A percentile compares a stretch with the other conserved stretches of the same genome.
Conservation (phyloP, 2,888 invertebrate genomes). For the Ecliptopera silaceata region DNA sequence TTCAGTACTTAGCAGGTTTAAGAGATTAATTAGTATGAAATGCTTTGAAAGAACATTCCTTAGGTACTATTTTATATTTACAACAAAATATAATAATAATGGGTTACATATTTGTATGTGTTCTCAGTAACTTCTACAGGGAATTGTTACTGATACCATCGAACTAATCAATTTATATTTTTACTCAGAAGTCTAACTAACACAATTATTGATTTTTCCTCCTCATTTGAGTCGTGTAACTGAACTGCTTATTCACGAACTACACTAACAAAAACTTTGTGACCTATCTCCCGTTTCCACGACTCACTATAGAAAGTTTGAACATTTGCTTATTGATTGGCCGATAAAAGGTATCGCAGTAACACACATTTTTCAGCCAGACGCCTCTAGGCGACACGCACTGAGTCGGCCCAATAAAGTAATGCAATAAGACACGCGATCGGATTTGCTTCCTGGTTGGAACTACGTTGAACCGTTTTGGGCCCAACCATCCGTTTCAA, state of each 20-base stretch:
- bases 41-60: too few species aligned
- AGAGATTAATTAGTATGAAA: too few species aligned
- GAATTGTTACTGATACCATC: neutral
- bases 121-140: neutral
- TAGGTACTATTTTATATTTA: too few species aligned
- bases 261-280: neutral
- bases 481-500: constrained; percentile 54
- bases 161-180: too few species aligned
- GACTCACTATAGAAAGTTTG: constrained; percentile 26
- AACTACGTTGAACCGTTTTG: constrained; percentile 50
- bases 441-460: constrained; percentile 64
- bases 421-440: constrained; percentile 63
- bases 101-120: neutral
- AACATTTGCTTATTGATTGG: constrained; percentile 52
- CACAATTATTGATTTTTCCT: too few species aligned
- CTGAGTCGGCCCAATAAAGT: constrained; percentile 42
- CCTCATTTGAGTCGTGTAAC: too few species aligned
- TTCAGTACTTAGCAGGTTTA: too few species aligned
- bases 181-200: too few species aligned
- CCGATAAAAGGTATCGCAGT: constrained; percentile 58
- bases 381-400: constrained; percentile 63
- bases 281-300: constrained; percentile 18
- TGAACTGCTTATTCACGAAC: neutral
- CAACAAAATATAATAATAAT: too few species aligned
- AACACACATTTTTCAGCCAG: constrained; percentile 59